Evolutionary conservation across 2,888 invertebrate genomes (phyloP), one percentile per base, ranked within the genome.

Genomic region (Ormyrus nitidulus): DNA sequence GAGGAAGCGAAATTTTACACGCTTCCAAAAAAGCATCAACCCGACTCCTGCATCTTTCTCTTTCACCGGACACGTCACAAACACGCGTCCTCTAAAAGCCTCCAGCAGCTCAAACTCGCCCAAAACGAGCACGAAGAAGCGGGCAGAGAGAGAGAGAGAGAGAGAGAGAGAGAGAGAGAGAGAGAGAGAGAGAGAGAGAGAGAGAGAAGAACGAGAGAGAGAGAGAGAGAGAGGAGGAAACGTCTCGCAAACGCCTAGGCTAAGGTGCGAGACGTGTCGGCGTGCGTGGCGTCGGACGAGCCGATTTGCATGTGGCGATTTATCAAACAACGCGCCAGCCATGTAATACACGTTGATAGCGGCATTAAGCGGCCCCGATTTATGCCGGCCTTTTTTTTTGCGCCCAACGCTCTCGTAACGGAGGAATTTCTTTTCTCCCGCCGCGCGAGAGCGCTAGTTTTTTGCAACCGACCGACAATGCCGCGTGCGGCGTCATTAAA

Each of bases 281-380:
- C 11, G 73, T n/a, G 44, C 64, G 64, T 49, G 69, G 13, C 49
- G 49, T 34, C 34, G 34, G 49, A 11, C 56, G 2, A 13, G 13
- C 74, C 84, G 85, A 89, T 89, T 89, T 89, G 89, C 88, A 88
- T 88, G 87, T 85, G 85, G 85, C 86, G 88, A 88, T 89, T 88
- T 88, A 89, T 89, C 88, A 89, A 88, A 88, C 69, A 86, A 86
- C 87, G 87, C 88, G 87, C 86, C 86, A 87, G 88, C 87, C 87
- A 85, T 88, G 89, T 89, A 89, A 89, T 89, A 87, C 88, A 89
- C 88, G 89, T 87, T 89, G 89, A 89, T 89, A 89, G 89, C 87
- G 85, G 86, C 84, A 87, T 88, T 89, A 89, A 87, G 85, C 84
- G 86, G 84, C 84, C 58, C 58, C 87, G 88, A 89, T 89, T 89